phyloP scores from a whole-genome alignment of 2,888 invertebrate genomes.

The Danaus chrysippus region DNA sequence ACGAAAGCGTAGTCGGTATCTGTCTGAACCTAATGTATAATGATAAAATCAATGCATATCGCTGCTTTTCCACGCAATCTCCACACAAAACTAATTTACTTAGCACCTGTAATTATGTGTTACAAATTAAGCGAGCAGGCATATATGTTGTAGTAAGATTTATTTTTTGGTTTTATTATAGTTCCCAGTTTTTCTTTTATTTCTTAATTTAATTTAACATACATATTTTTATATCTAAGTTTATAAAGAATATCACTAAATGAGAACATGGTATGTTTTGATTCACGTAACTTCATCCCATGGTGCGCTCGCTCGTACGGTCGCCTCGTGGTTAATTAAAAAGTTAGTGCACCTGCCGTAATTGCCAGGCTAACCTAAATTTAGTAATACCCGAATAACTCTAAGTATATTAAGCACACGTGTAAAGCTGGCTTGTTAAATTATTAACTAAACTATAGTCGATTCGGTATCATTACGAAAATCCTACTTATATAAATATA shows the following conservation, averaged over 20 bases:
- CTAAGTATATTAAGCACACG: neutral
- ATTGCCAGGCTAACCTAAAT: conserved; percentile 6
- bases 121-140: conserved; percentile 27
- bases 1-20: neutral
- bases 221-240: too few species aligned
- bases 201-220: neutral
- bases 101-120: conserved; percentile 23
- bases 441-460: conserved; percentile 25
- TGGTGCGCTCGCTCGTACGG: neutral
- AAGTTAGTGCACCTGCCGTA: conserved; percentile 7
- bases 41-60: conserved; percentile 5
- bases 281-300: neutral
- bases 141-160: conserved; percentile 9
- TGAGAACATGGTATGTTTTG: neutral
- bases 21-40: conserved; percentile 3
- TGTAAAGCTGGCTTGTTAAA: neutral
- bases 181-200: neutral
- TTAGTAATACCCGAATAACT: conserved; percentile 2
- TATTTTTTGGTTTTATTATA: neutral
- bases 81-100: conserved; percentile 15
- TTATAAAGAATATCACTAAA: neutral
- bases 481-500: neutral
- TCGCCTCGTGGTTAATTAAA: conserved; percentile 8
- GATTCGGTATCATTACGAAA: conserved; percentile 40
- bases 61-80: conserved; percentile 8